Evolutionary conservation across 2,113 vertebrate genomes (phyloP).

Genomic region (Chloroceryle aenea): DNA sequence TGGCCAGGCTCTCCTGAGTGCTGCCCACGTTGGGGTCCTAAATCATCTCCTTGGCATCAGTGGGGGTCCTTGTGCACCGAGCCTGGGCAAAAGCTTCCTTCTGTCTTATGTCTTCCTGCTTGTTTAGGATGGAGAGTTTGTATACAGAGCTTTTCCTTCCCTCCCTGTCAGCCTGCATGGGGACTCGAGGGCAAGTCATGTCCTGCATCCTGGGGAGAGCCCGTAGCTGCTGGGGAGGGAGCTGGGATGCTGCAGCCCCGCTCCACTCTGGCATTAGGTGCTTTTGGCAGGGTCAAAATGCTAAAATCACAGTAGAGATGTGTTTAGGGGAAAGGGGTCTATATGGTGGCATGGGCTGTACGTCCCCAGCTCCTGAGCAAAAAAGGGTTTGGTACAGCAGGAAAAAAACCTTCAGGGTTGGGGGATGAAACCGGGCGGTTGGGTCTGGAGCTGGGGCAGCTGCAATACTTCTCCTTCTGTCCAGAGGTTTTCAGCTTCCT

Average conservation of each 20-base stretch:
- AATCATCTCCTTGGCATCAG: neutral
- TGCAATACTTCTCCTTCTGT: rapidly evolving
- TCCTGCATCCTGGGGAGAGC: neutral
- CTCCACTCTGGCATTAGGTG: neutral
- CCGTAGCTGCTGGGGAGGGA: neutral
- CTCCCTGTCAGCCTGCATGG: rapidly evolving
- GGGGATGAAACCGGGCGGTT: neutral
- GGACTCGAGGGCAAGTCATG: neutral
- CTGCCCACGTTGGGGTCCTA: neutral
- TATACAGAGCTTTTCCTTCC: neutral
- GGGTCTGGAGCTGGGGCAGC: neutral
- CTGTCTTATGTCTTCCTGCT: neutral
- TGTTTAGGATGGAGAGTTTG: neutral
- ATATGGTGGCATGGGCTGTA: rapidly evolving
- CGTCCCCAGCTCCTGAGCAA: neutral
- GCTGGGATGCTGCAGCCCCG: neutral
- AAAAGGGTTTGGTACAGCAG: neutral
- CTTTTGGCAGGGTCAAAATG: neutral
- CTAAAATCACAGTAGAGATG: neutral
- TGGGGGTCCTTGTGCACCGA: neutral
- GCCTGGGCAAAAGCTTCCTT: neutral
- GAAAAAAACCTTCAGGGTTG: neutral
- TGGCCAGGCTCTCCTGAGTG: neutral
- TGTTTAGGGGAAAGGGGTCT: neutral
- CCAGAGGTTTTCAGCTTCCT: neutral